A percentile compares a stretch with the other conserved stretches of the same genome.
These are phyloP conservation scores for Drosophila borealis DNA, from an alignment of 2,888 invertebrate species.

Conservation along the genomic window DNA sequence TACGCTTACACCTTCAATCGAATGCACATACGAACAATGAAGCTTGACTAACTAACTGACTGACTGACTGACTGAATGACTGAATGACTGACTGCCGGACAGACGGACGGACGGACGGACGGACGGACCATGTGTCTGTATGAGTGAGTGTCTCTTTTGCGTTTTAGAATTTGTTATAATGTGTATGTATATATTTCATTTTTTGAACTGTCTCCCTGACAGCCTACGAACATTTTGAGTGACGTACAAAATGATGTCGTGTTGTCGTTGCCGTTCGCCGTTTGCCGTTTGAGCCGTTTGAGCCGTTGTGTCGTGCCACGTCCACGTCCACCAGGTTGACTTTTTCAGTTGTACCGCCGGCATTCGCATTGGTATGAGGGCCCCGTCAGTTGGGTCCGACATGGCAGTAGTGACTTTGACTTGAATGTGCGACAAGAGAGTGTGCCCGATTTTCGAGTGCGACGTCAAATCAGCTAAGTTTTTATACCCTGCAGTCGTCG, in stretches of 20 bases:
- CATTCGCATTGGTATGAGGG: conserved; percentile 48
- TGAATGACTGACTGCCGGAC: conserved; percentile 22
- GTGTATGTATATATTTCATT: conserved; percentile 72
- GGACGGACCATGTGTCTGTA: conserved; percentile 37
- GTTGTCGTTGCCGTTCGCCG: conserved; percentile 78
- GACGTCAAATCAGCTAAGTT: conserved; percentile 71
- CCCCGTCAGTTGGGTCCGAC: conserved; percentile 48
- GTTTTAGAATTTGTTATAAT: conserved; percentile 66
- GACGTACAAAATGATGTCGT: conserved; percentile 83
- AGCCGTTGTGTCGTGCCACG: conserved; percentile 59
- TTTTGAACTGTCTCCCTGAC: conserved; percentile 77
- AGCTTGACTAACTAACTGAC: conserved; percentile 34
- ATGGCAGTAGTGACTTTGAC: conserved; percentile 64
- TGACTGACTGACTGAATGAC: conserved; percentile 25
- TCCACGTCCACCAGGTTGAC: conserved; percentile 64
- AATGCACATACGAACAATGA: conserved; percentile 40
- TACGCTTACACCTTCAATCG: conserved; percentile 46
- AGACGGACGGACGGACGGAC: conserved; percentile 16
- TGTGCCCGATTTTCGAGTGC: conserved; percentile 65
- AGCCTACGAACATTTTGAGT: conserved; percentile 77
- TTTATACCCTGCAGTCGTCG: conserved; percentile 32
- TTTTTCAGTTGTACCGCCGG: conserved; percentile 65
- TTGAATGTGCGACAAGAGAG: conserved; percentile 52
- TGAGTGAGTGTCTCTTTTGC: conserved; percentile 63
- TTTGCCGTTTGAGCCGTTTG: conserved; percentile 24